Evolutionary conservation across 2,797 vertebrate genomes (phyloP).

Genomic region (Pagetopsis macropterus): DNA sequence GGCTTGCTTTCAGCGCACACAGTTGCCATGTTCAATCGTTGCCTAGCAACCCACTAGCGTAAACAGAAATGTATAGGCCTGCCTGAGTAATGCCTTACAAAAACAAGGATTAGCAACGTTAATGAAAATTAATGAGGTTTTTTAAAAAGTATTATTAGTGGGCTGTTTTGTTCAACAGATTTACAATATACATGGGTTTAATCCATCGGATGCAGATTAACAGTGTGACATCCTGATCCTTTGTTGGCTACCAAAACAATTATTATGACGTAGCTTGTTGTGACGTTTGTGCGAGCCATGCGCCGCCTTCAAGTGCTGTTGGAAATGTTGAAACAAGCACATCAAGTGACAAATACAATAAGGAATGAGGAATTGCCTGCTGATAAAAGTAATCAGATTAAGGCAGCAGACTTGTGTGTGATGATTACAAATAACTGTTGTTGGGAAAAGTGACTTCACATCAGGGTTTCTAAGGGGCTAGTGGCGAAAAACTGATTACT

Average conservation of each 20-base stretch:
- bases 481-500: constrained; percentile 41
- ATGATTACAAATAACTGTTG: background rate
- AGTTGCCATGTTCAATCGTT: constrained; percentile 64
- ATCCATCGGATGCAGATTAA: constrained; percentile 41
- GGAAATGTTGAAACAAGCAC: constrained; percentile 1
- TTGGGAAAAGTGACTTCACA: constrained; percentile 12
- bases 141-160: background rate
- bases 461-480: constrained; percentile 14
- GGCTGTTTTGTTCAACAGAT: constrained; percentile 6
- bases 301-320: constrained; percentile 48
- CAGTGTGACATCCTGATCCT: constrained; percentile 50
- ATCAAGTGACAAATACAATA: background rate
- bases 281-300: constrained; percentile 55
- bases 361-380: background rate
- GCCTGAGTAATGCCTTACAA: background rate
- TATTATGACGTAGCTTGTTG: constrained; percentile 62
- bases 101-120: background rate
- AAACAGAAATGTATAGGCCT: constrained; percentile 51
- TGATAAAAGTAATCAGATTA: background rate
- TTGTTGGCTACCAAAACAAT: constrained; percentile 68
- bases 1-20: constrained; percentile 32
- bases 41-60: constrained; percentile 76
- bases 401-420: background rate
- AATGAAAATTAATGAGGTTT: background rate
- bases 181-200: constrained; percentile 18